These are phyloP conservation scores for Drosophila sp. DNA, from an alignment of 1,140 invertebrate species.

Conservation along the genomic window DNA sequence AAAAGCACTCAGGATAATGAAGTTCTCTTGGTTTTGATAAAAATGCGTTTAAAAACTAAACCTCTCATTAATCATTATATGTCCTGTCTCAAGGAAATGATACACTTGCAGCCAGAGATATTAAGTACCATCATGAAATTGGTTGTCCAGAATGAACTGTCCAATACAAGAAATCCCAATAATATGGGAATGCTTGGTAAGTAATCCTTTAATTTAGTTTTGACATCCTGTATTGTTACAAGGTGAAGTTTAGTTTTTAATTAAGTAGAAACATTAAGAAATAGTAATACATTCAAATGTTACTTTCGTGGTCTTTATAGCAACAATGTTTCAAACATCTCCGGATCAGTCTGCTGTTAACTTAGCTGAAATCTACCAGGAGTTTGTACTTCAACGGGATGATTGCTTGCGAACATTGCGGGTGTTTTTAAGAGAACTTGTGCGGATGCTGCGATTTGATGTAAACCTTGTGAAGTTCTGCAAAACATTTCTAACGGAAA, in stretches of 20 bases:
- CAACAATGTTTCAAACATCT: constrained; percentile 93
- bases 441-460: constrained; percentile 92
- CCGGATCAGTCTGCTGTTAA: constrained; percentile 91
- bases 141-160: constrained; percentile 97
- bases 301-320: no score
- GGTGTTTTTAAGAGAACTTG: constrained; percentile 92
- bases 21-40: constrained; percentile 94
- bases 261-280: no score
- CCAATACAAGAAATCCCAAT: constrained; percentile 95
- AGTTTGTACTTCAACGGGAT: constrained; percentile 94
- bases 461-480: constrained; percentile 90
- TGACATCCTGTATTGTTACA: no score
- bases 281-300: no score
- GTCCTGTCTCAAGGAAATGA: constrained; percentile 90
- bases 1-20: constrained; percentile 93
- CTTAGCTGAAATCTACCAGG: constrained; percentile 93
- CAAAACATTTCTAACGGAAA: constrained; percentile 88
- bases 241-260: no score
- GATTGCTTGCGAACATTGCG: constrained; percentile 95
- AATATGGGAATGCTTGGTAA: constrained; percentile 90
- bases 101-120: constrained; percentile 89
- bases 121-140: constrained; percentile 94
- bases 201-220: no score
- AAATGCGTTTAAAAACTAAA: constrained; percentile 97
- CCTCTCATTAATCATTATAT: constrained; percentile 95